Base-by-base conservation (phyloP, 2,113 vertebrate species). In the Spea bombifrons region DNA sequence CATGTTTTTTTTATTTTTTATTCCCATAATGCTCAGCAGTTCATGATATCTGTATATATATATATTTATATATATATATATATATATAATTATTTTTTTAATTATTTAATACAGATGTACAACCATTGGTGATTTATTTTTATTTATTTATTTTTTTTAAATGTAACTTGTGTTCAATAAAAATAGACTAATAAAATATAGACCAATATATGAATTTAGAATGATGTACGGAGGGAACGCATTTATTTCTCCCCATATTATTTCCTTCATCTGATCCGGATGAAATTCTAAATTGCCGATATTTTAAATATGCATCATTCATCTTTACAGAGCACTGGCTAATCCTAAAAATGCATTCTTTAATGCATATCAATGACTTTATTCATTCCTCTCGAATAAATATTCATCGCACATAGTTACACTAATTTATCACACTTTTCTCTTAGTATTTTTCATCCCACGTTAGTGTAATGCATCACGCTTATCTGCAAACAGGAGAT, bases 321-420 rank as follows among this genome's bases (percentile, higher is more conserved):
- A 77, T 68, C 45, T 66, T 76, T 66, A 77, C 48, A 63, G 66
- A 49, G 64, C 48, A 64, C 50, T 78, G 55, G 70, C 43, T 78
- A 65, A 64, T 78, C 76, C 57, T n/a, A 57, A 63, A 71, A 78
- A 63, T 66, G 61, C 59, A 66, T 72, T 65, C 64, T 53, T 66
- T 72, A 72, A 72, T 46, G 68, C 55, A 57, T 48, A 30, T 13
- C 43, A 52, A 43, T 9, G n/a, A 15, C 8, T 53, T 71, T 43
- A 66, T 71, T n/a, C 63, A 30, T 16, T 43, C 6, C 30, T 50
- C 47, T 47, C 16, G 44, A 69, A 78, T 72, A 45, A 44, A 66
- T 72, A 78, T 72, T 71, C 69, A 78, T 52, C 50, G 50, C 6
- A 10, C 9, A 10, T 52, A 52, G 9, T 7, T 52, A 10, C 9